These are phyloP conservation scores for Xylocopa sonorina DNA, from an alignment of 1,140 invertebrate species.

Conservation along the genomic window DNA sequence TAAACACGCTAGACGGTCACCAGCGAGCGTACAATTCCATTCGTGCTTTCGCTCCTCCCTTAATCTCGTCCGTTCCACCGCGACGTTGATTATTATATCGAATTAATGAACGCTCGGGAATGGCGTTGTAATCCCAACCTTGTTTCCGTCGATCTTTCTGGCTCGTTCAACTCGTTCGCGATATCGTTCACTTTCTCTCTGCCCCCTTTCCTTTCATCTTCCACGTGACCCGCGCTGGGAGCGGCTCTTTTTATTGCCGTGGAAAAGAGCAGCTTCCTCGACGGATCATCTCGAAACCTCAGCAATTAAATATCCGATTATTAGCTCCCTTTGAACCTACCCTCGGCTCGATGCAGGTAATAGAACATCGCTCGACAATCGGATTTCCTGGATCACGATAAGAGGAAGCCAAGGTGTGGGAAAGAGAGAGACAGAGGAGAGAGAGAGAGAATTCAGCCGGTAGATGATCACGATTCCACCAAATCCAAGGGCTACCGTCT, in stretches of 20 bases:
- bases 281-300: neutral
- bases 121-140: neutral
- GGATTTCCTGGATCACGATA: constrained; percentile 9
- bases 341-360: neutral
- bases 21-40: neutral
- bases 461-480: neutral
- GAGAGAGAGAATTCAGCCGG: neutral
- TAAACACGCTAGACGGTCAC: constrained; percentile 32
- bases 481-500: neutral
- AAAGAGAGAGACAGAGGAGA: neutral
- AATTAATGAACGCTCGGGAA: neutral
- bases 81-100: constrained; percentile 11
- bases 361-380: constrained; percentile 15
- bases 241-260: neutral
- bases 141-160: too few relatives aligned
- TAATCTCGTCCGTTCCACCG: neutral
- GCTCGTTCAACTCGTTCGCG: neutral
- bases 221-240: too few relatives aligned
- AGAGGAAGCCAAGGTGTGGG: too few relatives aligned
- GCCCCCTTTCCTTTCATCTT: too few relatives aligned
- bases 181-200: neutral
- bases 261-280: neutral
- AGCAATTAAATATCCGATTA: constrained; percentile 25
- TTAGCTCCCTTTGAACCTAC: constrained; percentile 17
- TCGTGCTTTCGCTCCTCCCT: neutral